Evolutionary conservation across 2,113 vertebrate genomes (phyloP).

Genomic region (Trogon melanurus): DNA sequence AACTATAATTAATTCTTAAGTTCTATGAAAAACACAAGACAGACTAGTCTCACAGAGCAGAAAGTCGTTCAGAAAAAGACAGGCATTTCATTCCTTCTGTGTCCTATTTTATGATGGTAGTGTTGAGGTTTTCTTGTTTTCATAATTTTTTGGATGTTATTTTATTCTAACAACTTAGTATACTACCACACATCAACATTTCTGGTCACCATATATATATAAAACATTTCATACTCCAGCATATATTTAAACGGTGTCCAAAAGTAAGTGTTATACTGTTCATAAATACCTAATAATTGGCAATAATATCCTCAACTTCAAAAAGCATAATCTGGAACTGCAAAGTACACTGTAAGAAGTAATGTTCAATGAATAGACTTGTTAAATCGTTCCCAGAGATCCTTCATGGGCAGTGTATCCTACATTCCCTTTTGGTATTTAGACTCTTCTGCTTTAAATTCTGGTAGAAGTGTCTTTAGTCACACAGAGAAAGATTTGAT

Average conservation of each 20-base stretch:
- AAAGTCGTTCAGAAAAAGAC: background rate
- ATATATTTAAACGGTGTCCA: background rate
- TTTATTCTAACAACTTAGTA: background rate
- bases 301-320: background rate
- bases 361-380: fast-evolving
- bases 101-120: background rate
- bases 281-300: background rate
- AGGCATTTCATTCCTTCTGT: background rate
- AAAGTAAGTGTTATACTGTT: background rate
- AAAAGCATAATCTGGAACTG: background rate
- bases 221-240: background rate
- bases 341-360: background rate
- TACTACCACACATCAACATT: background rate
- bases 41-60: background rate
- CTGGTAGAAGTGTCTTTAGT: background rate
- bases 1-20: background rate
- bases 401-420: background rate
- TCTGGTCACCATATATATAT: background rate
- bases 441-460: background rate
- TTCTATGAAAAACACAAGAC: background rate
- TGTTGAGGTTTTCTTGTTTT: background rate
- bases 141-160: background rate
- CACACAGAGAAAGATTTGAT: background rate
- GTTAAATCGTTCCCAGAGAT: background rate
- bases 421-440: background rate